Conservation (phyloP, 2,888 invertebrate species). For the Leptopilina myrica region DNA sequence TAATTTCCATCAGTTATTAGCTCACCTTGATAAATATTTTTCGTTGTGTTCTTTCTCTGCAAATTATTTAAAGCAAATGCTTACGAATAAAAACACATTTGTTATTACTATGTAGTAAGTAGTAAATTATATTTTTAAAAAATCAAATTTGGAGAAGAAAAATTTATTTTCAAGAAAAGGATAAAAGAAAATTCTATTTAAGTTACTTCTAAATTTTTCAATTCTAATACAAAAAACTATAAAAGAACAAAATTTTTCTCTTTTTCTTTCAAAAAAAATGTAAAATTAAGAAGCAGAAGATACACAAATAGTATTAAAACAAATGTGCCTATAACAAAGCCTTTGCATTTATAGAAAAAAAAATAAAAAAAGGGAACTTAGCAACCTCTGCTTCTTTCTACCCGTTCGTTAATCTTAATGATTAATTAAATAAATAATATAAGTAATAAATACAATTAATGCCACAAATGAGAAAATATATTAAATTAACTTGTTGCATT, state of each 20-base stretch:
- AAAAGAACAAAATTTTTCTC: not conserved
- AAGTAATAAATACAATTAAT: constrained; percentile 9
- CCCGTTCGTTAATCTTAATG: not conserved
- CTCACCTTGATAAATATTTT: not conserved
- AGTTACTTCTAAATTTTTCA: too few species aligned
- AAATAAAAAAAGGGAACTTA: constrained; percentile 15
- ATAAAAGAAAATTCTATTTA: too few species aligned
- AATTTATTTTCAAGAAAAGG: too few species aligned
- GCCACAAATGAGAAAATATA: constrained; percentile 35
- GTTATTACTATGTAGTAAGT: not conserved
- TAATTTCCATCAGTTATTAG: not conserved
- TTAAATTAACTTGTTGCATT: constrained; percentile 19
- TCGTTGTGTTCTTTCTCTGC: not conserved
- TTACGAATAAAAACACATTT: constrained; percentile 12
- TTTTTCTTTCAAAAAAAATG: constrained; percentile 13
- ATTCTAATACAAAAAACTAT: too few species aligned
- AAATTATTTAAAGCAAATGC: constrained; percentile 6
- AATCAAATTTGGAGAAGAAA: too few species aligned
- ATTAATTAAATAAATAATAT: constrained; percentile 16
- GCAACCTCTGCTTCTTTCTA: constrained; percentile 35
- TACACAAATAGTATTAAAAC: constrained; percentile 29
- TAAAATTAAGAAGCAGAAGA: constrained; percentile 34
- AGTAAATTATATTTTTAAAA: not conserved
- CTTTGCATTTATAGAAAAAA: constrained; percentile 37
- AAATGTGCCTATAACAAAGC: constrained; percentile 38